Evolutionary conservation across 2,113 vertebrate species (phyloP).

Genomic region (Pollimyrus isidori): DNA sequence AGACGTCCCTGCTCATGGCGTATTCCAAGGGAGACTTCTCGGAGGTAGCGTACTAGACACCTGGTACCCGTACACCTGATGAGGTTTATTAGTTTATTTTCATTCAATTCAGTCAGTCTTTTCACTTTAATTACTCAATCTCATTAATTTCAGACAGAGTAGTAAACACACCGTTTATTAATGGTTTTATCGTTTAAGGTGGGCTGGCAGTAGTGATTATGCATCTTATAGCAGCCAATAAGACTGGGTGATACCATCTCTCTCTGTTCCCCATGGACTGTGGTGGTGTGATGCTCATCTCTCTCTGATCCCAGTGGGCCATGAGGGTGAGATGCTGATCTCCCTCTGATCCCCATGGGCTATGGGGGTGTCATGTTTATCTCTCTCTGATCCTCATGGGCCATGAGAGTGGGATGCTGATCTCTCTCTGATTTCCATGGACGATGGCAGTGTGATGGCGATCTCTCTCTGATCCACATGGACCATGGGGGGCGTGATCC

Average conservation of each 20-base stretch:
- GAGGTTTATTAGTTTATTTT: background rate
- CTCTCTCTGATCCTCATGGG: background rate
- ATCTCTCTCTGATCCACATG: background rate
- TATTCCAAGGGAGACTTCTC: conserved; percentile 67
- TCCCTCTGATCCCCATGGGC: background rate
- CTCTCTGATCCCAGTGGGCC: background rate
- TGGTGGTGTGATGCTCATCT: background rate
- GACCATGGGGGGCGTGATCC: background rate
- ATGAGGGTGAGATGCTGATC: background rate
- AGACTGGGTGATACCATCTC: background rate
- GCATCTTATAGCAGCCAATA: background rate
- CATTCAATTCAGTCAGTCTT: background rate
- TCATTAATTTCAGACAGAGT: background rate
- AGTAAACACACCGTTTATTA: background rate
- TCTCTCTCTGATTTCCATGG: background rate
- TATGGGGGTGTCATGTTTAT: background rate
- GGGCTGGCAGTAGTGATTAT: background rate
- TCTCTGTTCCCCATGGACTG: background rate
- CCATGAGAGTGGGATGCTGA: background rate
- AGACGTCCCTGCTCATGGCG: conserved; percentile 66
- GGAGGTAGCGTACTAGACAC: conserved; percentile 48
- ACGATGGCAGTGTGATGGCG: background rate
- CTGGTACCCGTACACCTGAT: background rate
- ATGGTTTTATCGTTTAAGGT: background rate
- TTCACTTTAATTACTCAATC: background rate